Base-by-base conservation (phyloP, 1,140 invertebrate species). In the Trinorchestia longiramus region DNA sequence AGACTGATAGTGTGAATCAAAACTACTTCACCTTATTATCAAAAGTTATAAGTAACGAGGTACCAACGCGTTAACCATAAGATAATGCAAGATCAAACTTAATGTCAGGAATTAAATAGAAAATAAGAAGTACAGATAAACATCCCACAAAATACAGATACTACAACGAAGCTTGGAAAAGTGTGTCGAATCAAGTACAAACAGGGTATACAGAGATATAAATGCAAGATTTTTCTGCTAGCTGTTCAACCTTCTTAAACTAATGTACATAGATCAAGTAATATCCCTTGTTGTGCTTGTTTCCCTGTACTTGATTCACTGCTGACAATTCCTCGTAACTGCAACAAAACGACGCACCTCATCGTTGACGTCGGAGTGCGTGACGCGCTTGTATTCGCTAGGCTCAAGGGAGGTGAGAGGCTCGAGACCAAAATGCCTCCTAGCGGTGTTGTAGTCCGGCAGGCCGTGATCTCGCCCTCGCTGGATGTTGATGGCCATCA, bases 401-500 rank as follows among this genome's bases (percentile, higher is more conserved):
- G 97, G 97, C 36, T 96, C 97, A 0, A 97, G 95, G 11, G 95
- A 57, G 0, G 96, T 57, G 53, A 97, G 96, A 96, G 97, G 96
- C 45, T 96, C 40, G 96, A 98, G 97, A 90, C 97, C 97, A 97
- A 98, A 98, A 15, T 97, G 97, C 97, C 97, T 97, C 96, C 98
- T 97, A 15, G 98, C 98, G 6, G 97, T 97, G 97, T 98, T 98
- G 97, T 98, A 98, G 97, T 98, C 98, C 0, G 98, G 98, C 23
- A 98, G 96, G 53, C 98, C 98, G 97, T 98, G 98, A 97, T 98
- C 98, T 90, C 98, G 97, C 43, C 97, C 98, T 96, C 98, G 97
- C 97, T 98, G 98, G 95, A 98, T 98, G 96, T 98, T 98, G 77
- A 98, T 97, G 0, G 98, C 98, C 97, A 98, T 98, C 53, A 98